Base-by-base conservation (phyloP, 2,888 invertebrate species). In the Hypomecis atomaria region DNA sequence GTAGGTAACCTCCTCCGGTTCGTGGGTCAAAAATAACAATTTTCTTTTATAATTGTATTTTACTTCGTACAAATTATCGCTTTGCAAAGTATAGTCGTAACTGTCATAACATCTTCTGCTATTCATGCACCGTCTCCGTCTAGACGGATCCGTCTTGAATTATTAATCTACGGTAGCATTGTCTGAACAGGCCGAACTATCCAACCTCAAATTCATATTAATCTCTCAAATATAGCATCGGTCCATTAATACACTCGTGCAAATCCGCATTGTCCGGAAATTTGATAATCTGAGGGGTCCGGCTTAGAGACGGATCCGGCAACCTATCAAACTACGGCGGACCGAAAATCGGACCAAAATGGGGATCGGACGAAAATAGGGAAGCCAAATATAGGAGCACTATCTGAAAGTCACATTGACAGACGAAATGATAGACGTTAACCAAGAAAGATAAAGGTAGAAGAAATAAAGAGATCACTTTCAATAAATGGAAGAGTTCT, bases 191-290 rank as follows among this genome's bases (percentile, higher is more conserved):
- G 13, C 5, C 13, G 4, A 6, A 23, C 8, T 33, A 6, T n/a
- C 45, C 33, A 23, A 34, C 45, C 43, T n/a, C 34, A 36, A 58
- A 55, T 44, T 55, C 33, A 55, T 36, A 50, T 45, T 55, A 64
- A 59, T 44, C 52, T 54, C 38, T 34, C 8, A 55, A 55, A 59
- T 56, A 49, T 23, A 48, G 58, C 36, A 37, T 42, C 52, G 53
- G 9, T 7, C 33, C 47, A 48, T 54, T 59, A 62, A 63, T 59
- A 57, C 11, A 44, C 37, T 52, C 37, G 40, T 42, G 52, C 49
- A 56, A 64, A 59, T 64, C 34, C 63, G 34, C 11, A 34, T 47
- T 56, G 52, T 43, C 47, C 60, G 56, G 55, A 57, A 63, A 52
- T 60, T 60, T 47, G 42, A 55, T 60, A 59, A 65, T 65, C 56